These are phyloP conservation scores for Dendroctonus ponderosae DNA, from an alignment of 1,140 invertebrate species.

Conservation along the genomic window DNA sequence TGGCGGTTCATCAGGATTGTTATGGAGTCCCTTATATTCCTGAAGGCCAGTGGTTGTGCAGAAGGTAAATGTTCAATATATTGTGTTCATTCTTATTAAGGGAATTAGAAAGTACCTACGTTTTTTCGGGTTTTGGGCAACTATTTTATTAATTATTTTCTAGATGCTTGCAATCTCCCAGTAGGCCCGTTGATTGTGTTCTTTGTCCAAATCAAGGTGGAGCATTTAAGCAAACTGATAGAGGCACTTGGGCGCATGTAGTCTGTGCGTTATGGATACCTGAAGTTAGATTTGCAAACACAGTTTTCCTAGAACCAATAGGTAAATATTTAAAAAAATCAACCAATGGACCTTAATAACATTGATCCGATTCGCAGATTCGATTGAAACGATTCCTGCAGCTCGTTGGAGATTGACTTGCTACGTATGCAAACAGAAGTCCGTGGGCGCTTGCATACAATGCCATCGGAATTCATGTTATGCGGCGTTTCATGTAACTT, in stretches of 20 bases:
- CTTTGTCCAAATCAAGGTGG: slow-evolving; percentile 97
- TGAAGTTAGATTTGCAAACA: slow-evolving; percentile 97
- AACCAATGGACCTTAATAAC: no score
- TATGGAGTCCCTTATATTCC: slow-evolving; percentile 99
- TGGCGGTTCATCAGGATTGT: slow-evolving; percentile 98
- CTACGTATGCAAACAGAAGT: slow-evolving; percentile 93
- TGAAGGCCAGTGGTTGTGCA: slow-evolving; percentile 97
- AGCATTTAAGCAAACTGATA: slow-evolving; percentile 97
- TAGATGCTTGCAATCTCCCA: slow-evolving; percentile 90
- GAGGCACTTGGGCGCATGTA: slow-evolving; percentile 96
- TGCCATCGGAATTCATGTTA: slow-evolving; percentile 97
- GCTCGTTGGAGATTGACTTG: slow-evolving; percentile 94
- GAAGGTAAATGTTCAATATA: slow-evolving; percentile 52
- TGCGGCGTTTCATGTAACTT: slow-evolving; percentile 97
- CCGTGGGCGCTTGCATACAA: slow-evolving; percentile 95
- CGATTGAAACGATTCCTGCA: slow-evolving; percentile 91
- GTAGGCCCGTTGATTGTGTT: slow-evolving; percentile 91
- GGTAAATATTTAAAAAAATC: slow-evolving; percentile 41
- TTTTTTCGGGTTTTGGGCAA: not conserved
- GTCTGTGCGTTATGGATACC: slow-evolving; percentile 99
- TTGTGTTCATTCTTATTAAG: not conserved
- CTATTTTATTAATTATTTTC: slow-evolving; percentile 11
- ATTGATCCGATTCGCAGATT: slow-evolving; percentile 58
- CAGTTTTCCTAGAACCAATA: slow-evolving; percentile 95
- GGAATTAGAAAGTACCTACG: not conserved